phyloP scores from a whole-genome alignment of 2,888 invertebrate genomes.

The Encarsia formosa region DNA sequence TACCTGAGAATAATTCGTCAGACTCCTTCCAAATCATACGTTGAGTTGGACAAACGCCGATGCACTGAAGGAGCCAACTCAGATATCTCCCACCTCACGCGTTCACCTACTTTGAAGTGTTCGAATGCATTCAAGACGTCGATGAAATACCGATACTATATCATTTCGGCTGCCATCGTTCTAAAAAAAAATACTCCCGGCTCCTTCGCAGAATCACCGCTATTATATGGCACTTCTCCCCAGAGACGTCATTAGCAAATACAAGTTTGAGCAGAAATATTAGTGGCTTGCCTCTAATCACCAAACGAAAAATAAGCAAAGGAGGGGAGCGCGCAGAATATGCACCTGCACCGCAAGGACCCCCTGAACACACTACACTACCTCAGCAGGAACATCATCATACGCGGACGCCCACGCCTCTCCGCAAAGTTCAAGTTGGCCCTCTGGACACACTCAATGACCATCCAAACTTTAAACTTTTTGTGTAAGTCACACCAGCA shows the following conservation, averaged over 20 bases:
- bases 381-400: too few species aligned
- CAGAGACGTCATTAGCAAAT: neutral
- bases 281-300: neutral
- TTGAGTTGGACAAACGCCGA: neutral
- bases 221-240: neutral
- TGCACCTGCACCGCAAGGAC: too few species aligned
- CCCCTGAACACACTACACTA: too few species aligned
- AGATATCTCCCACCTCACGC: neutral
- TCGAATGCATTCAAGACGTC: neutral
- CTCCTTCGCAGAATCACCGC: neutral
- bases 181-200: neutral
- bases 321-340: neutral
- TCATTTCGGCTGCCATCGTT: neutral
- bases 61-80: neutral
- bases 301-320: neutral
- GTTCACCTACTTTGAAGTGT: neutral
- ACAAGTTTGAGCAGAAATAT: neutral
- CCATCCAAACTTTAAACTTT: too few species aligned
- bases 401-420: too few species aligned
- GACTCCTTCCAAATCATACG: neutral
- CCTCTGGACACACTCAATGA: too few species aligned
- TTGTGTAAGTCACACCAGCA: too few species aligned
- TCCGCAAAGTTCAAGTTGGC: too few species aligned
- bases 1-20: conserved; percentile 2
- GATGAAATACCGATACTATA: neutral